phyloP scores from a whole-genome alignment of 2,113 vertebrate species.

The Podocnemis expansa region DNA sequence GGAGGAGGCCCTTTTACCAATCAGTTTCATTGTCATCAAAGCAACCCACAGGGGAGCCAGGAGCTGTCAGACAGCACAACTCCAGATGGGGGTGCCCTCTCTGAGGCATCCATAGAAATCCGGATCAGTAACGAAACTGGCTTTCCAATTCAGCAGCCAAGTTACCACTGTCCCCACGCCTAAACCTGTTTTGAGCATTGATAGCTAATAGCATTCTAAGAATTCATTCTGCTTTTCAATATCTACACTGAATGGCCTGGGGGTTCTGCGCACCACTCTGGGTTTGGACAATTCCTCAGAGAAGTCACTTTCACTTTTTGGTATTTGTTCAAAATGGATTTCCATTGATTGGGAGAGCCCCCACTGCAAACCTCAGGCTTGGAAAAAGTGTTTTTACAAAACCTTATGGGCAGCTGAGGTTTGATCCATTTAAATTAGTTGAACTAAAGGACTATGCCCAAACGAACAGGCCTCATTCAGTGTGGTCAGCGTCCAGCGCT shows the following conservation, averaged over 20 bases:
- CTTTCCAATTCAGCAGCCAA: not conserved
- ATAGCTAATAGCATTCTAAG: not conserved
- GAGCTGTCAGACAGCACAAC: not conserved
- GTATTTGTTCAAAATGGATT: not conserved
- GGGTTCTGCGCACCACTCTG: not conserved
- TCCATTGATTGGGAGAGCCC: not conserved
- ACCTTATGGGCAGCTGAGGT: not conserved
- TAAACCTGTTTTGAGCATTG: too few relatives aligned
- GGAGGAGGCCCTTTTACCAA: not conserved
- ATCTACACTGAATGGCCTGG: too few relatives aligned
- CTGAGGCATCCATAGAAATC: not conserved
- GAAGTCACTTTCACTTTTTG: not conserved
- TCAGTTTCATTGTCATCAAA: not conserved
- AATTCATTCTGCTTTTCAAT: not conserved
- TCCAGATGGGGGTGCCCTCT: not conserved
- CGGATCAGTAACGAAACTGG: not conserved
- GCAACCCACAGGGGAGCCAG: not conserved
- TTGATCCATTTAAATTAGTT: not conserved
- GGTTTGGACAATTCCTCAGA: not conserved
- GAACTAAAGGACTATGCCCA: not conserved
- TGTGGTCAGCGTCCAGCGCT: accelerated
- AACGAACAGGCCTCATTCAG: accelerated
- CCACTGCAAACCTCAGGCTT: not conserved
- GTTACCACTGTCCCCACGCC: not conserved
- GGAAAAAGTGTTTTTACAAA: not conserved